Conservation (phyloP, 2,888 invertebrate genomes). For the Stegophylla sp. region DNA sequence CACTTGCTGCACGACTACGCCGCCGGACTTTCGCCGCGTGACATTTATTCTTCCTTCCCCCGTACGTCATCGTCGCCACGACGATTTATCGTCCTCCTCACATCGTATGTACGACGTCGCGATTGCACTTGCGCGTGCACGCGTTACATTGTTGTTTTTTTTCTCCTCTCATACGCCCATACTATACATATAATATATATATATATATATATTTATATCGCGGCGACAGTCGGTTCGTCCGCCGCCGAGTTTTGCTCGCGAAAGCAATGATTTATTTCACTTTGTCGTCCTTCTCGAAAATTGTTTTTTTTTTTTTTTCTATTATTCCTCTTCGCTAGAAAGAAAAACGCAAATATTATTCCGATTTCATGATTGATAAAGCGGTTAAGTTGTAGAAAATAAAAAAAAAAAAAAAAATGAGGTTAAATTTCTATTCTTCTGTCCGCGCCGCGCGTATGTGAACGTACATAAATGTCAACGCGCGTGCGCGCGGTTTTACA, state of each 20-base stretch:
- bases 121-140: constrained; percentile 41
- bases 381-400: constrained; percentile 24
- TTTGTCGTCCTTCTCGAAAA: constrained; percentile 44
- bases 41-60: too few relatives aligned
- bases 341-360: constrained; percentile 54
- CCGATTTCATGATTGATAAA: constrained; percentile 57
- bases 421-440: constrained; percentile 57
- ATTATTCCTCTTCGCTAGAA: neutral
- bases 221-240: constrained; percentile 40
- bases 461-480: constrained; percentile 29
- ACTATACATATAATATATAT: neutral
- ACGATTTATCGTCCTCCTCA: constrained; percentile 36
- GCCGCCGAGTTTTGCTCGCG: constrained; percentile 45
- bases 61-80: constrained; percentile 22
- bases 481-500: constrained; percentile 32
- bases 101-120: constrained; percentile 9
- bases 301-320: constrained; percentile 16
- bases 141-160: constrained; percentile 45
- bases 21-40: neutral
- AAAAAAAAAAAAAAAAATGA: constrained; percentile 28
- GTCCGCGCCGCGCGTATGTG: constrained; percentile 21
- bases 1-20: neutral
- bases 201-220: neutral
- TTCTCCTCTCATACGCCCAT: neutral
- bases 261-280: constrained; percentile 51